phyloP scores from a whole-genome alignment of 2,797 vertebrate genomes.

The Clarias platycephalus region DNA sequence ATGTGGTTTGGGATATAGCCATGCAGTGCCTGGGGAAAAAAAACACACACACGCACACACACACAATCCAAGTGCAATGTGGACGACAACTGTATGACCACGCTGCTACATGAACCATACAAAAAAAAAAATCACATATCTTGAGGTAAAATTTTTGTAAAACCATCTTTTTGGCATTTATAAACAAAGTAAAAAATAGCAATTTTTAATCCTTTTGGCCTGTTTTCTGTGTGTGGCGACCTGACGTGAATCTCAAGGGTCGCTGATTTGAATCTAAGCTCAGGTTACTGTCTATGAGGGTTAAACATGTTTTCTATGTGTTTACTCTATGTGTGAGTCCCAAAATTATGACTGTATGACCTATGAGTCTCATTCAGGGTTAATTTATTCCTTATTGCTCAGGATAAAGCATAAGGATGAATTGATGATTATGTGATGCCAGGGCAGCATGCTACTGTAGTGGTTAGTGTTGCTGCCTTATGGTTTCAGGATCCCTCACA shows the following conservation, averaged over 20 bases:
- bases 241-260: background rate
- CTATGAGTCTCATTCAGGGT: background rate
- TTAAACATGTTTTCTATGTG: background rate
- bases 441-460: background rate
- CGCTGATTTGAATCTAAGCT: background rate
- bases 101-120: background rate
- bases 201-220: background rate
- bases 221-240: background rate
- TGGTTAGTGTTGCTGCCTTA: background rate
- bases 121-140: background rate
- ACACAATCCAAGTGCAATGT: background rate
- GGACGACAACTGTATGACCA: background rate
- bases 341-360: background rate
- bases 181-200: too few relatives aligned
- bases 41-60: background rate
- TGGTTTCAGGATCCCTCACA: background rate
- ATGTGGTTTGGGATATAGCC: background rate
- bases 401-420: background rate
- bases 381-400: background rate
- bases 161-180: background rate
- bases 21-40: background rate
- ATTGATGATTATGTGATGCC: background rate
- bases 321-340: background rate
- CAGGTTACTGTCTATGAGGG: background rate
- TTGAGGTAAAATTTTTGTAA: background rate